These are phyloP conservation scores for Platygyra sinensis DNA, from an alignment of 64 coral and sea anemone species.

Conservation along the genomic window DNA sequence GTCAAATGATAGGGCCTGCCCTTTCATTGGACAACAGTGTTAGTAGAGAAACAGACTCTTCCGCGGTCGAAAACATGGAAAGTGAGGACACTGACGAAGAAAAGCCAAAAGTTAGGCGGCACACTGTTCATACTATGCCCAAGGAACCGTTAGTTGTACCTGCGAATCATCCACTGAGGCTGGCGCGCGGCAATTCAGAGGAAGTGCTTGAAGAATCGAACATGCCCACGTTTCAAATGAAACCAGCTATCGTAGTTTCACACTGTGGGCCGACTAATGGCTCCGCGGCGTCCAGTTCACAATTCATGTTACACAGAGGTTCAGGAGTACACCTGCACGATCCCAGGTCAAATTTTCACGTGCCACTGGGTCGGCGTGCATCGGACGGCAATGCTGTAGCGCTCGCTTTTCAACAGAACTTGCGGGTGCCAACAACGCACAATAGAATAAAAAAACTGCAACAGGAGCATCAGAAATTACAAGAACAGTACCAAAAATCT, in stretches of 20 bases:
- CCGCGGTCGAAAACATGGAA: constrained; percentile 70
- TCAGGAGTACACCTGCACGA: constrained; percentile 51
- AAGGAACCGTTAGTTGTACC: constrained; percentile 69
- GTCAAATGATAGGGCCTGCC: constrained; percentile 62
- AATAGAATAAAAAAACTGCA: constrained; percentile 86
- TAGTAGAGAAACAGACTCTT: constrained; percentile 47
- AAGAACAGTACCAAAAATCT: constrained; percentile 96
- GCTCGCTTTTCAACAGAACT: constrained; percentile 80
- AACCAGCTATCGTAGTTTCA: constrained; percentile 79
- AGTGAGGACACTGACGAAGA: constrained; percentile 58
- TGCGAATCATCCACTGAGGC: constrained; percentile 55
- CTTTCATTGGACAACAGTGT: constrained; percentile 71
- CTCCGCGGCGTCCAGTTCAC: neutral
- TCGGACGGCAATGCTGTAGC: constrained; percentile 93
- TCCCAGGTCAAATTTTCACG: constrained; percentile 27
- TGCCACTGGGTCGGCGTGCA: constrained; percentile 72
- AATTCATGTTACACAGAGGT: neutral
- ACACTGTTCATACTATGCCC: constrained; percentile 80
- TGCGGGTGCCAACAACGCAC: constrained; percentile 56
- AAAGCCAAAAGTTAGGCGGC: constrained; percentile 66
- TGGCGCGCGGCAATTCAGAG: constrained; percentile 36
- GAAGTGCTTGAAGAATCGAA: constrained; percentile 41
- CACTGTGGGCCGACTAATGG: constrained; percentile 62
- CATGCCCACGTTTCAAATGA: neutral
- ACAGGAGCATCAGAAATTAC: constrained; percentile 89